Evolutionary conservation across 2,113 vertebrate species (phyloP).

Genomic region (Archocentrus centrarchus): DNA sequence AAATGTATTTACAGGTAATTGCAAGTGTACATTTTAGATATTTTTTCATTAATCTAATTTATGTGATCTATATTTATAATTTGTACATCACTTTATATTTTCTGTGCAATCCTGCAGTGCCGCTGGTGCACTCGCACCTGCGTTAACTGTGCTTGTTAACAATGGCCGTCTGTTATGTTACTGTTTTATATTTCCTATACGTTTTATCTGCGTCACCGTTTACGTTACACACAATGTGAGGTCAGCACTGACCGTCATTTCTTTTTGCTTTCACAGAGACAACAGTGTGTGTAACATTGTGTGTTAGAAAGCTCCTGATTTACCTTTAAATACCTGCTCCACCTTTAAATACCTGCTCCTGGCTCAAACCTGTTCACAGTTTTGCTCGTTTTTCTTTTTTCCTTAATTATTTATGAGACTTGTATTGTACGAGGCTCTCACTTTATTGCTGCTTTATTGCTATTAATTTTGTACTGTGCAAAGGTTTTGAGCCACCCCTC

Average conservation of each 20-base stretch:
- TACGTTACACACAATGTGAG: not conserved
- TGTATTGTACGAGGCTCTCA: too few relatives aligned
- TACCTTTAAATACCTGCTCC: fast-evolving
- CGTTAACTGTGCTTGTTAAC: too few relatives aligned
- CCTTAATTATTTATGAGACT: too few relatives aligned
- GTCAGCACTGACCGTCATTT: not conserved
- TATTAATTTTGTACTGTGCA: not conserved
- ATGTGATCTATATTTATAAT: not conserved
- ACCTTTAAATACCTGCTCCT: fast-evolving
- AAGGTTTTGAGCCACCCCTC: not conserved
- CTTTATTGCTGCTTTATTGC: too few relatives aligned
- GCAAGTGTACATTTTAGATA: not conserved
- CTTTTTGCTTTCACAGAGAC: not conserved
- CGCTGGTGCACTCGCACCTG: not conserved
- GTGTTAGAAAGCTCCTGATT: too few relatives aligned
- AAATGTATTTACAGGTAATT: not conserved
- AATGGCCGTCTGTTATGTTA: too few relatives aligned
- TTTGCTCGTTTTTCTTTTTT: fast-evolving
- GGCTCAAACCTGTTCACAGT: fast-evolving
- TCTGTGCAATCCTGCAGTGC: not conserved
- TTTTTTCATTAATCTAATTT: not conserved
- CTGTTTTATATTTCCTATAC: too few relatives aligned
- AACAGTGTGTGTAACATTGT: not conserved
- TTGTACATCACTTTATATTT: fast-evolving
- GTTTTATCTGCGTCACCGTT: not conserved